Conservation (phyloP, 1,140 invertebrate species). For the Lethocerus indicus region DNA sequence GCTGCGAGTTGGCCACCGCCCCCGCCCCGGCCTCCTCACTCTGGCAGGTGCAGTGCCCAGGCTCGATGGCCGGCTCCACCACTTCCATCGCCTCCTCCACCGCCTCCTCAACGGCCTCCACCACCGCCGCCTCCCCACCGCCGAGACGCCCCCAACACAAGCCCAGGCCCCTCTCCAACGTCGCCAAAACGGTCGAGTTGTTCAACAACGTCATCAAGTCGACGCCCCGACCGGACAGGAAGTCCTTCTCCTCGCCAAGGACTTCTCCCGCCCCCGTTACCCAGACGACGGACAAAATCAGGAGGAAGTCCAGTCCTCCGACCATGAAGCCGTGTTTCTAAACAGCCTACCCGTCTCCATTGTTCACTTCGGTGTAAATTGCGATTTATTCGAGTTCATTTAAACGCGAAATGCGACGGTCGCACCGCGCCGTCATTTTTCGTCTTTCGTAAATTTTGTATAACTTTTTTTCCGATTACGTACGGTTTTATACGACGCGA, state of each 20-base stretch:
- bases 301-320: slow-evolving; percentile 15
- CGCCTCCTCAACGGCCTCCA: background rate
- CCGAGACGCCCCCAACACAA: background rate
- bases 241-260: slow-evolving; percentile 15
- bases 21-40: too few species aligned
- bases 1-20: background rate
- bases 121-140: background rate
- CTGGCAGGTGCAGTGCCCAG: too few species aligned
- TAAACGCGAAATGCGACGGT: too few species aligned
- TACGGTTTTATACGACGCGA: too few species aligned
- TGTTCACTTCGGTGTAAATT: too few species aligned
- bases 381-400: too few species aligned
- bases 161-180: slow-evolving; percentile 6
- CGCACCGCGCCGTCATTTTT: too few species aligned
- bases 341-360: too few species aligned
- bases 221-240: slow-evolving; percentile 13
- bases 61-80: too few species aligned
- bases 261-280: background rate
- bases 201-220: slow-evolving; percentile 7
- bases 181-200: slow-evolving; percentile 10
- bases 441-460: too few species aligned
- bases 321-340: slow-evolving; percentile 16
- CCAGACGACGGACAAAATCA: slow-evolving; percentile 9
- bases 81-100: background rate
- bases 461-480: too few species aligned